phyloP scores from a whole-genome alignment of 2,888 invertebrate genomes.

The Pseudanteris insignis region DNA sequence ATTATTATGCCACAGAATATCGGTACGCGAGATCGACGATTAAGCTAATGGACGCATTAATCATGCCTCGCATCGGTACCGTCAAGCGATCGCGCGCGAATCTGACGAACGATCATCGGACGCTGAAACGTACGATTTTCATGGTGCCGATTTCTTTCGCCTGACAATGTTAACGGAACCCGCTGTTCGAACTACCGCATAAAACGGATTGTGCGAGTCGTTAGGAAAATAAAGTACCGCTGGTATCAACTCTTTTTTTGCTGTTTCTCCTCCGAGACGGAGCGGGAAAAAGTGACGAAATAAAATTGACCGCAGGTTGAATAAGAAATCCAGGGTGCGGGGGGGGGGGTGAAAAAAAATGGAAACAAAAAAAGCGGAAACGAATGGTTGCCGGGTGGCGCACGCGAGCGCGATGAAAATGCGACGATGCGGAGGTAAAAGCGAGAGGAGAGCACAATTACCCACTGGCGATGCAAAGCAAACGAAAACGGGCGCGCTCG shows the following conservation, averaged over 20 bases:
- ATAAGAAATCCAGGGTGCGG: no score
- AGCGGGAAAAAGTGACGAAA: conserved; percentile 39
- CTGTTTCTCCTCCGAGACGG: conserved; percentile 25
- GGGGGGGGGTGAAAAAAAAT: conserved; percentile 9
- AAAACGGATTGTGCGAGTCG: conserved; percentile 18
- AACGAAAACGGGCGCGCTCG: conserved; percentile 54
- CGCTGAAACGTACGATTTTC: conserved; percentile 6
- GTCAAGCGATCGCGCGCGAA: not conserved
- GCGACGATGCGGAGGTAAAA: conserved; percentile 49
- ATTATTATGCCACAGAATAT: no score
- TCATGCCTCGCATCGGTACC: not conserved
- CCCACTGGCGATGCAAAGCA: conserved; percentile 62
- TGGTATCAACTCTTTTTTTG: conserved; percentile 24
- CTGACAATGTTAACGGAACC: conserved; percentile 27
- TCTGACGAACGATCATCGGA: no score
- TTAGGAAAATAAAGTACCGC: conserved; percentile 36
- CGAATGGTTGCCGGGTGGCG: conserved; percentile 49
- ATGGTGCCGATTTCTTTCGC: conserved; percentile 5
- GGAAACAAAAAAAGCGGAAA: conserved; percentile 52
- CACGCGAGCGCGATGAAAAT: conserved; percentile 51
- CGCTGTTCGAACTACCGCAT: conserved; percentile 8
- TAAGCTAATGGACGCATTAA: no score
- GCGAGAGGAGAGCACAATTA: conserved; percentile 60
- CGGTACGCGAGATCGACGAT: not conserved
- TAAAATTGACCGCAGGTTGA: conserved; percentile 26